These are phyloP conservation scores for Pheucticus melanocephalus DNA, from an alignment of 2,113 vertebrate genomes.

Conservation along the genomic window DNA sequence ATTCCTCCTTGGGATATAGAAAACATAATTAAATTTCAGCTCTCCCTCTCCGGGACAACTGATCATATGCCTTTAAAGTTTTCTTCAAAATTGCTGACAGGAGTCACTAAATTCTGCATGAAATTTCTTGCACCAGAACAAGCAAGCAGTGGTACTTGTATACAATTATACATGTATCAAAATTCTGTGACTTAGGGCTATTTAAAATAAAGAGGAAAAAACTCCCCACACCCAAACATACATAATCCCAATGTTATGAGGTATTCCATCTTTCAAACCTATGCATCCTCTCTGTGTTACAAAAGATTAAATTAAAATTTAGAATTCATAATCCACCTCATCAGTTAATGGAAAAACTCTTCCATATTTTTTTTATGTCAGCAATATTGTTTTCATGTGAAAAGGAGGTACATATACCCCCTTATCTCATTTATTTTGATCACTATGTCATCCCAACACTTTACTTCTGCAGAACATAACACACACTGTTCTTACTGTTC, in stretches of 20 bases:
- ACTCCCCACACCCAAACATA: neutral
- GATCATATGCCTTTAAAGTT: neutral
- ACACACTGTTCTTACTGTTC: neutral
- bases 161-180: neutral
- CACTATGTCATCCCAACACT: neutral
- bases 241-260: neutral
- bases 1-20: neutral
- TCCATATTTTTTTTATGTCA: fast-evolving
- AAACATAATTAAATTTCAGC: neutral
- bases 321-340: neutral
- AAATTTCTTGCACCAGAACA: neutral
- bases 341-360: neutral
- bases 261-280: neutral
- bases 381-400: neutral
- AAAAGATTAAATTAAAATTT: neutral
- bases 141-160: neutral
- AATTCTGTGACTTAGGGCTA: neutral
- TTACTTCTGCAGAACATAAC: neutral
- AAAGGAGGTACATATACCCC: neutral
- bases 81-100: neutral
- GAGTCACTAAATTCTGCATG: neutral
- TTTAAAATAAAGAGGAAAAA: neutral
- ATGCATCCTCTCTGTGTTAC: neutral
- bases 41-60: neutral
- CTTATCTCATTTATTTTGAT: neutral